Percentiles rank a stretch among this genome's conserved stretches.
Conservation (phyloP, 2,888 invertebrate genomes). For the Parnassius smintheus region DNA sequence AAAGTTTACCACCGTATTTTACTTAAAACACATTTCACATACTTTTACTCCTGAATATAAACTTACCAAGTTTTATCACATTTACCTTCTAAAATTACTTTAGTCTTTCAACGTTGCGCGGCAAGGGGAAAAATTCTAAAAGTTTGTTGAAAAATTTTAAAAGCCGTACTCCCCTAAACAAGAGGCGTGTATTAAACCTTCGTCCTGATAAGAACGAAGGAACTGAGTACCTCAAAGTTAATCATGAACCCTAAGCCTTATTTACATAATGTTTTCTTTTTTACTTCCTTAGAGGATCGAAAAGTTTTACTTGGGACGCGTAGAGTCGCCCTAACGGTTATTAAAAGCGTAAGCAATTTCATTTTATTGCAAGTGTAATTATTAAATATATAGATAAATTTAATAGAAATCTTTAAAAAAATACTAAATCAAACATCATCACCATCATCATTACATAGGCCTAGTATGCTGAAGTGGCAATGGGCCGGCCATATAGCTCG, state of each 20-base stretch:
- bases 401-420: no score
- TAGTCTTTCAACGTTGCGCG: conserved; percentile 1
- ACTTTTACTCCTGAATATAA: no score
- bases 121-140: background rate
- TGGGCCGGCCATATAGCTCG: no score
- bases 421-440: no score
- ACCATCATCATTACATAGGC: no score
- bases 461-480: no score
- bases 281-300: conserved; percentile 54
- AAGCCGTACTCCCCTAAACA: conserved; percentile 25
- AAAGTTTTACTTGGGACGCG: conserved; percentile 47
- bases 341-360: conserved; percentile 22
- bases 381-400: background rate
- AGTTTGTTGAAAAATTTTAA: conserved; percentile 10
- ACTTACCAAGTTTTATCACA: conserved; percentile 3
- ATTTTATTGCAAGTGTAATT: background rate
- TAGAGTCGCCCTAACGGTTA: conserved; percentile 35
- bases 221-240: conserved; percentile 49
- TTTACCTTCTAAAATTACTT: conserved; percentile 12
- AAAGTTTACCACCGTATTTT: no score
- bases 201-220: conserved; percentile 33
- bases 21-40: no score
- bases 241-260: conserved; percentile 65
- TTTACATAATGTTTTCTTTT: conserved; percentile 74
- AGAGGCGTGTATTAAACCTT: conserved; percentile 44